These are phyloP conservation scores for Dryocosmus kuriphilus DNA, from an alignment of 2,888 invertebrate species.

Conservation along the genomic window DNA sequence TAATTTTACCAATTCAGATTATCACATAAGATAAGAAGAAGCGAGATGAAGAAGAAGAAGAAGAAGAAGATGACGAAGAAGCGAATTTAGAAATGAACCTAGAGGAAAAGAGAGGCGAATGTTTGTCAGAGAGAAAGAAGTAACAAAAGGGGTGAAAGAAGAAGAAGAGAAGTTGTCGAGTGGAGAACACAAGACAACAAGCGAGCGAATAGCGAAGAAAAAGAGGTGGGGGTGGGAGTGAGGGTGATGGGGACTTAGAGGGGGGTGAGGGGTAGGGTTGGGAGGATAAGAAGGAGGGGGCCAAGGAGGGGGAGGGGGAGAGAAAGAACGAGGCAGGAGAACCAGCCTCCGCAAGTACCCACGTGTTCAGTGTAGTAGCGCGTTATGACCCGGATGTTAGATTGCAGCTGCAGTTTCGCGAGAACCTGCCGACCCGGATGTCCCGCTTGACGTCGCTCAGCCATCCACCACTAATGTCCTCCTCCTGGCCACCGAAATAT, in stretches of 20 bases:
- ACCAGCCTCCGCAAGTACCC: slow-evolving; percentile 74
- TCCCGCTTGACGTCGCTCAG: slow-evolving; percentile 68
- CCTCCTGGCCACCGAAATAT: slow-evolving; percentile 75
- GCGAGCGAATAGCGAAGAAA: slow-evolving; percentile 46
- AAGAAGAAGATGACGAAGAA: background rate
- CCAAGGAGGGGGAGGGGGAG: slow-evolving; percentile 57
- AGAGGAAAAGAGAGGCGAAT: slow-evolving; percentile 32
- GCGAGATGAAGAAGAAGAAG: slow-evolving; percentile 35
- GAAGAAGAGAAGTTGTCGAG: slow-evolving; percentile 43
- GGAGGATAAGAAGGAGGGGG: slow-evolving; percentile 56
- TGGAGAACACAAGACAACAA: slow-evolving; percentile 46
- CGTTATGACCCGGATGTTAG: slow-evolving; percentile 78
- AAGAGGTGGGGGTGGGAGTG: slow-evolving; percentile 47
- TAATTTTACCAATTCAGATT: slow-evolving; percentile 39
- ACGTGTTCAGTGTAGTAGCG: slow-evolving; percentile 78
- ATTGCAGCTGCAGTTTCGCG: slow-evolving; percentile 77
- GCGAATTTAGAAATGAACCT: background rate
- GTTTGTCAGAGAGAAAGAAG: slow-evolving; percentile 41
- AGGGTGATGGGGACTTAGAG: slow-evolving; percentile 44
- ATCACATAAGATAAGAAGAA: slow-evolving; percentile 16
- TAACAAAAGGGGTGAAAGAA: slow-evolving; percentile 37
- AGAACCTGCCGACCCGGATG: slow-evolving; percentile 76
- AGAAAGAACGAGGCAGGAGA: slow-evolving; percentile 69
- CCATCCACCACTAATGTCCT: slow-evolving; percentile 74
- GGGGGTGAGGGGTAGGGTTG: slow-evolving; percentile 55